phyloP scores from a whole-genome alignment of 2,888 invertebrate genomes.

The Rosalia funebris region DNA sequence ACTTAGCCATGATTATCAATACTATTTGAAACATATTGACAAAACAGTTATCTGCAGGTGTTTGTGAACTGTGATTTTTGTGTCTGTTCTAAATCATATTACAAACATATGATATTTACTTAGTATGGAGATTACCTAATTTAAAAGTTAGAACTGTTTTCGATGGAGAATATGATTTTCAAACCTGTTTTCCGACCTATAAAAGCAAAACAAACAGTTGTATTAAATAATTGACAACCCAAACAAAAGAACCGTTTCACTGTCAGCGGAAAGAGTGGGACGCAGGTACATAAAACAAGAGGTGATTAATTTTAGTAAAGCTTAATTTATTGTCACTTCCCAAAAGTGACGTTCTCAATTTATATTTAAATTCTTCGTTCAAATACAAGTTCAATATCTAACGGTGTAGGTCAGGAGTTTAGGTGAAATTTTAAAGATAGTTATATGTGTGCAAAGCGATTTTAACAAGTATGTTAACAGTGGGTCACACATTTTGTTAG shows the following conservation, averaged over 20 bases:
- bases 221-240: background rate
- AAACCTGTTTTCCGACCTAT: no score
- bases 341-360: slow-evolving; percentile 1
- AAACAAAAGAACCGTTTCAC: background rate
- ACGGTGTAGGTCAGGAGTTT: background rate
- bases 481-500: background rate
- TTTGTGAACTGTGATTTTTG: no score
- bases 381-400: background rate
- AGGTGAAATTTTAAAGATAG: background rate
- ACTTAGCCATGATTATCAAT: no score
- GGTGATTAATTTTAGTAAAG: slow-evolving; percentile 8
- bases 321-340: slow-evolving; percentile 7
- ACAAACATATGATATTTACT: no score
- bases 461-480: background rate
- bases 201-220: no score
- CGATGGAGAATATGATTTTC: no score
- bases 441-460: background rate
- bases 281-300: background rate
- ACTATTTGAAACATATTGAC: no score
- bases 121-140: no score
- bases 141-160: no score
- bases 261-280: slow-evolving; percentile 2
- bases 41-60: no score
- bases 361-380: background rate
- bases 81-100: no score